Evolutionary conservation across 2,888 invertebrate genomes (phyloP).

Genomic region (Melangyna quadrimaculata): DNA sequence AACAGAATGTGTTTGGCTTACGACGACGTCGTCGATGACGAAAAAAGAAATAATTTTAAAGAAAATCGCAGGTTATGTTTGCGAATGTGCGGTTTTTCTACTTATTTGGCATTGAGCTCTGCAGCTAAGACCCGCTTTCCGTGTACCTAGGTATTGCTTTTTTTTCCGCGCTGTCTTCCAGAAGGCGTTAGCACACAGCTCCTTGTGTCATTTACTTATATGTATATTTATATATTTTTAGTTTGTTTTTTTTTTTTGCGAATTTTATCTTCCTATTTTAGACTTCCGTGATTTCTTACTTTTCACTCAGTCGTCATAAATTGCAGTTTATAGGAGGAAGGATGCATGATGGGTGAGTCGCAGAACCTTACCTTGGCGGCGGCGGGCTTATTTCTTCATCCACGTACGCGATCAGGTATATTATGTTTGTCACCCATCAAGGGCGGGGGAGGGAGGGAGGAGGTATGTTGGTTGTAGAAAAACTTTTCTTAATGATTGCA

Average conservation of each 20-base stretch:
- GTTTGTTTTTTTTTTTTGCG: conserved; percentile 30
- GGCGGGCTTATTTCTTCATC: conserved; percentile 45
- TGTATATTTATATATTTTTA: too few species aligned
- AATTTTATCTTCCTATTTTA: conserved; percentile 25
- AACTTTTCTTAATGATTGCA: conserved; percentile 69
- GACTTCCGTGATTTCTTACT: conserved; percentile 72
- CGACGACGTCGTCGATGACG: conserved; percentile 11
- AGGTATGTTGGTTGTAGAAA: conserved; percentile 10
- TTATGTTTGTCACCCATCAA: conserved; percentile 56
- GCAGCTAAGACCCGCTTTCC: conserved; percentile 27
- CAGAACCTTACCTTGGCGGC: background rate
- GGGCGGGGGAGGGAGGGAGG: background rate
- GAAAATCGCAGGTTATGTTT: conserved; percentile 65
- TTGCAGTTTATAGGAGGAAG: conserved; percentile 68
- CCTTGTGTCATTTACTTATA: conserved; percentile 54
- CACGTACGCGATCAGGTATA: conserved; percentile 66
- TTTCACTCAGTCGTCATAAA: conserved; percentile 71
- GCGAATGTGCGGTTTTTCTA: conserved; percentile 65
- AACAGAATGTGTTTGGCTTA: conserved; percentile 39
- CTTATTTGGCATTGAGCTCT: conserved; percentile 43
- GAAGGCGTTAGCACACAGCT: conserved; percentile 30
- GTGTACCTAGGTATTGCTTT: too few species aligned
- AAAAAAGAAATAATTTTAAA: conserved; percentile 21
- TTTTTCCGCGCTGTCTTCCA: background rate
- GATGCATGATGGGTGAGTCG: conserved; percentile 28